Evolutionary conservation across 2,797 vertebrate species (phyloP), one percentile per base, ranked within the genome.

Genomic region (Momotus momota): DNA sequence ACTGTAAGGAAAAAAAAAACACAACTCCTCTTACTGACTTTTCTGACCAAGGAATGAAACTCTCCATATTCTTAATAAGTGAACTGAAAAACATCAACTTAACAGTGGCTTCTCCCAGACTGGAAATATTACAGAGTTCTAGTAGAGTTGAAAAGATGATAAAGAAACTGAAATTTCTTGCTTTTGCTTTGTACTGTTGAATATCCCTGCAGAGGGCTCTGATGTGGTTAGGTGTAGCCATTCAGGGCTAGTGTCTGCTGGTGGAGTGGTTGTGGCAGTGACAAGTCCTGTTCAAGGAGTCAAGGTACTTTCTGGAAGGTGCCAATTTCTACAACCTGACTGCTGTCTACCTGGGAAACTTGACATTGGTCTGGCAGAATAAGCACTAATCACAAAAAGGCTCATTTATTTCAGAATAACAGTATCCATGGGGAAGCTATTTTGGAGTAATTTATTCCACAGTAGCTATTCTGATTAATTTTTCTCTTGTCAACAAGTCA

Each of bases 401-500:
- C 67, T 60, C 10, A 10, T 26, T 91, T 64, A 77, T 60, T 91
- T 72, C 45, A 85, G 48, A 93, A 19, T 57, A 94, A 70, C 70
- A 29, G 57, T 15, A 70, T 77, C 87, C 48, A 49, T 1, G 19
- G 60, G 85, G 73, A 91, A 88, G 66, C 70, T 95, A 73, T 65
- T 96, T 84, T 66, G 40, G 81, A 85, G 43, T 89, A 61, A 88
- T 93, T 77, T 93, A 91, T 94, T 94, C 73, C 46, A 69, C 82
- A 88, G 64, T 57, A 88, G 64, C 67, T 90, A 79, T 72, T 80
- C 67, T 74, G 74, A 93, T 86, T 92, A 94, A 85, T 89, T 80
- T 95, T 73, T 12, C 23, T n/a, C 60, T 91, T 86, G 86, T 92
- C 88, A 88, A 88, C 70, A 90, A 93, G 38, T 26, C 69, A 84